Conservation (phyloP, 2,797 vertebrate species). For the Eulemur mongoz region DNA sequence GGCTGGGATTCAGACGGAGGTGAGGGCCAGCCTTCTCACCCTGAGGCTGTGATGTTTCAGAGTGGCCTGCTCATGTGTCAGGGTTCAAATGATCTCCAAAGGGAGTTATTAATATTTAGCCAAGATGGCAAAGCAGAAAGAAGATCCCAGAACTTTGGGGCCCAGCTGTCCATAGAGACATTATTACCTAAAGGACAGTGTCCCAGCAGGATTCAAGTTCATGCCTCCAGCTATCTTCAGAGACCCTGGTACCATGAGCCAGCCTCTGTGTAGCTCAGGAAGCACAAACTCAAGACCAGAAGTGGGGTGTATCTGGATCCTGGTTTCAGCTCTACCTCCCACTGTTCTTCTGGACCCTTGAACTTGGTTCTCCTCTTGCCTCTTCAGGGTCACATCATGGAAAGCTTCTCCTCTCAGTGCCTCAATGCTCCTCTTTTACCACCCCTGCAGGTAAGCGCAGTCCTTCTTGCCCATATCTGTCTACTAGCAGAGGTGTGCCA, state of each 20-base stretch:
- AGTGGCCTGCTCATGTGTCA: neutral
- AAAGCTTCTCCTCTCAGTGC: neutral
- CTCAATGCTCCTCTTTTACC: neutral
- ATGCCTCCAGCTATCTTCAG: neutral
- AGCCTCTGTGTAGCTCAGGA: neutral
- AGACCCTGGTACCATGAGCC: neutral
- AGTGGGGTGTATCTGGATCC: neutral
- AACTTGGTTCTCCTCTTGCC: neutral
- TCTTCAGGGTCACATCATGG: neutral
- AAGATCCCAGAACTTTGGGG: neutral
- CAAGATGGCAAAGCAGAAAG: neutral
- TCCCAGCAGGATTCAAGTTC: neutral
- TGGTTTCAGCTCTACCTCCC: neutral
- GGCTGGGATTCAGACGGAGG: neutral
- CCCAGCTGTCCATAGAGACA: neutral
- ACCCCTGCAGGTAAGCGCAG: neutral
- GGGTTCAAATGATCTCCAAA: neutral
- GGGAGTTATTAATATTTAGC: neutral
- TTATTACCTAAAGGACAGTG: neutral
- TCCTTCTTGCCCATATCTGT: neutral
- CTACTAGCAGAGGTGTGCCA: neutral
- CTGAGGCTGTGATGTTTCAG: neutral
- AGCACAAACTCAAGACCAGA: neutral
- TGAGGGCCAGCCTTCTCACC: neutral
- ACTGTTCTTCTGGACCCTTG: neutral